Base-by-base conservation (phyloP, 2,797 vertebrate species). In the Phaenicophaeus curvirostris region DNA sequence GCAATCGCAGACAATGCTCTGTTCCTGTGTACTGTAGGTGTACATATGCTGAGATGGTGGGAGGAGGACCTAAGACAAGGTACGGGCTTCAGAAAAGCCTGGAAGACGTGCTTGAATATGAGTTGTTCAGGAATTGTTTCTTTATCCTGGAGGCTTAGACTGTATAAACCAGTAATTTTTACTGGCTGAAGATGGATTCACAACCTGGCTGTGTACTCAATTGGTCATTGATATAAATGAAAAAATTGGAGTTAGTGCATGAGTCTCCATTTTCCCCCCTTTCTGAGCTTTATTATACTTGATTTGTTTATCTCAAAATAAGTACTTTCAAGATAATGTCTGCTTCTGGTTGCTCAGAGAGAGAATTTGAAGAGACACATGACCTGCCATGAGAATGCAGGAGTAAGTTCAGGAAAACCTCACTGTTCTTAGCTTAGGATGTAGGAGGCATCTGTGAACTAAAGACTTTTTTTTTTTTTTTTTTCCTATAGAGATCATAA, bases 301-400 rank as follows among this genome's bases (percentile, higher is more conserved):
- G 94, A 95, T 96, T 94, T 96, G 95, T 96, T 97, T 96, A 93
- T 93, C 76, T 95, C 89, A 61, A 87, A 96, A 93, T 44, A 92
- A 94, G 81, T 94, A 69, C 53, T 96, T 79, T 44, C 46, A 80
- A 78, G 79, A 84, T 87, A 93, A 63, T 87, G 93, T 82, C 83
- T 93, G 37, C 75, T 96, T 87, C 53, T 68, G 89, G 27, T 96
- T 94, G 85, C 87, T 96, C 35, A 68, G 80, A 94, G 79, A 4
- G 1, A 90, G 87, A 84, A 83, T 83, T 95, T 73, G 74, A 86
- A 92, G 89, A 92, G 93, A 92, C 59, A 50, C 62, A 42, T 76
- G 75, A 95, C 57, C 72, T 96, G 76, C 82, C 66, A 86, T 1
- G 23, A 51, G 42, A 97, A n/a, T 72, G 55, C 58, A 80, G 59